A percentile compares a stretch with the other conserved stretches of the same genome.
Evolutionary conservation across 2,888 invertebrate species (phyloP).

Genomic region (Drosophila stalkeri): DNA sequence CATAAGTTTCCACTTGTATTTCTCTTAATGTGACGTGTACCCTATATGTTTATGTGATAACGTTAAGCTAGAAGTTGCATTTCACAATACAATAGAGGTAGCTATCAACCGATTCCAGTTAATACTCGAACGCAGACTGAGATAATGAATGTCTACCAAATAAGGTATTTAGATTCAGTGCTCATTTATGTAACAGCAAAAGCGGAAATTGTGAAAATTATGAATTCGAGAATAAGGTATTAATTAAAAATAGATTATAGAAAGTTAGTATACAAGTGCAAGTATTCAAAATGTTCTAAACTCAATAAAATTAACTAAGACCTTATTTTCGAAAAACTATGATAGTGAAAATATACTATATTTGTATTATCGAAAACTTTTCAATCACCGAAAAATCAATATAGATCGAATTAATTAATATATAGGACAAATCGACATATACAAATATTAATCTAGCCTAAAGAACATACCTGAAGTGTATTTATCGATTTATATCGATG

Average conservation of each 20-base stretch:
- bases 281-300: neutral
- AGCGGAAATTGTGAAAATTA: too few relatives aligned
- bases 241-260: neutral
- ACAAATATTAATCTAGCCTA: neutral
- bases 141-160: neutral
- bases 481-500: neutral
- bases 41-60: constrained; percentile 17
- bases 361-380: neutral
- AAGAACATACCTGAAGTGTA: neutral
- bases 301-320: neutral
- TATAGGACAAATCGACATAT: neutral
- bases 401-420: too few relatives aligned
- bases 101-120: constrained; percentile 6
- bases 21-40: constrained; percentile 15
- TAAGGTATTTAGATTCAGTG: neutral
- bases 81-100: constrained; percentile 19
- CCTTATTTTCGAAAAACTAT: too few relatives aligned
- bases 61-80: neutral
- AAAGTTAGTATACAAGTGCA: neutral
- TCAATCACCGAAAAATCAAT: too few relatives aligned
- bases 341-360: neutral
- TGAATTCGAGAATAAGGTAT: neutral
- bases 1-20: constrained; percentile 20
- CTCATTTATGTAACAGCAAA: neutral
- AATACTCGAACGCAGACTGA: neutral